Conservation (phyloP, 2,797 vertebrate genomes). For the Falco peregrinus region DNA sequence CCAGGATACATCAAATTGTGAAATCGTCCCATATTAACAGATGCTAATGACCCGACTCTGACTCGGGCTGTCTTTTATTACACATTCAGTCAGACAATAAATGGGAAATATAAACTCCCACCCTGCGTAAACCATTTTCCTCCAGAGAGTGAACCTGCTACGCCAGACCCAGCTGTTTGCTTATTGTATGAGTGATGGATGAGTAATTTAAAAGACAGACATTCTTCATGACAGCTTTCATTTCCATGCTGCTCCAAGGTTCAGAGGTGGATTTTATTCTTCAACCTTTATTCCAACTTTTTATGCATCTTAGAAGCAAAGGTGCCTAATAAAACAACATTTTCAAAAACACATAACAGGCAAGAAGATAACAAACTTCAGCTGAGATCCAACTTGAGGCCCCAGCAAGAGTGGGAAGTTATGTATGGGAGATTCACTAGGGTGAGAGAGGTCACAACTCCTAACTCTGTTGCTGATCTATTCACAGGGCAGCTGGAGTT, state of each 20-base stretch:
- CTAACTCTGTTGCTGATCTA: not conserved
- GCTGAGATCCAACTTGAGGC: not conserved
- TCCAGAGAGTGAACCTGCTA: not conserved
- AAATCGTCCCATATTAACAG: conserved; percentile 39
- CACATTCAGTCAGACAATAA: not conserved
- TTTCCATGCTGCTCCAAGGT: not conserved
- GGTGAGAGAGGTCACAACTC: not conserved
- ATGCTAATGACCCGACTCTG: conserved; percentile 32
- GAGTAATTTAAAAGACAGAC: conserved; percentile 31
- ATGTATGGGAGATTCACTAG: not conserved
- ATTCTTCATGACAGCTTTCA: not conserved
- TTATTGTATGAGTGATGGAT: conserved; percentile 23
- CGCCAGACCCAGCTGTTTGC: conserved; percentile 18
- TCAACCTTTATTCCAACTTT: conserved; percentile 17
- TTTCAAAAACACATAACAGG: not conserved
- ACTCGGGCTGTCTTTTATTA: conserved; percentile 33
- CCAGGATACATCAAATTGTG: conserved; percentile 19
- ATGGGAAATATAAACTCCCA: conserved; percentile 29
- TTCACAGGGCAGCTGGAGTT: not conserved
- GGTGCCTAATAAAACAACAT: not conserved
- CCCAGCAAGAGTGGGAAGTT: not conserved
- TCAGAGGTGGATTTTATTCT: conserved; percentile 4
- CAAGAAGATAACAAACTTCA: not conserved
- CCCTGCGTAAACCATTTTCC: conserved; percentile 6
- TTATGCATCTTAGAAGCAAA: not conserved